Evolutionary conservation across 2,888 invertebrate species (phyloP).

Genomic region (Drosophila mercatorum): DNA sequence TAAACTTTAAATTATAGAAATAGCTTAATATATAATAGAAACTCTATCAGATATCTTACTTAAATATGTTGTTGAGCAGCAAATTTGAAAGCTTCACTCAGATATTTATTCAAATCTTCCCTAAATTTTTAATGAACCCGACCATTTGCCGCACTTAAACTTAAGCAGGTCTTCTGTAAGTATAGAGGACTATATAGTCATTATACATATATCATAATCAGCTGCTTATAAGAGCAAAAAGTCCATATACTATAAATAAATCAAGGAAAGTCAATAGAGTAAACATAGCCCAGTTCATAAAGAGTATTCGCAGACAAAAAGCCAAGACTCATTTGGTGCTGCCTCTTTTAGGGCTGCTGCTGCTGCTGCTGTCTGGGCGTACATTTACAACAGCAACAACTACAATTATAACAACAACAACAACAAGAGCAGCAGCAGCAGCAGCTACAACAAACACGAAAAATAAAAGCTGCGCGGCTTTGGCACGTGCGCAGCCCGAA

Average conservation of each 20-base stretch:
- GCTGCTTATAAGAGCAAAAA: not conserved
- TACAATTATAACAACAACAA: constrained; percentile 18
- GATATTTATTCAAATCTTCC: no score
- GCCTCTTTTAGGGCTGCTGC: constrained; percentile 35
- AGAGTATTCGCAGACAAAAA: constrained; percentile 36
- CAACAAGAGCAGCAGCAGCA: constrained; percentile 11
- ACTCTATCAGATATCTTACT: no score
- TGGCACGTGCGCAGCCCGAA: constrained; percentile 73
- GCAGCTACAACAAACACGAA: constrained; percentile 17
- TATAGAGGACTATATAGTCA: no score
- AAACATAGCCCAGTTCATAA: constrained; percentile 3
- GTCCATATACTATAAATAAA: not conserved
- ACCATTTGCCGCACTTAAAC: no score
- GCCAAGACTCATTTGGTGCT: constrained; percentile 27
- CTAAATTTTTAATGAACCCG: no score
- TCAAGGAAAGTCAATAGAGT: constrained; percentile 1
- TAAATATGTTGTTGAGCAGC: no score
- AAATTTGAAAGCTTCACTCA: no score
- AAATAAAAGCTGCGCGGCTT: constrained; percentile 52
- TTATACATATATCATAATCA: not conserved
- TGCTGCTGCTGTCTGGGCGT: constrained; percentile 31
- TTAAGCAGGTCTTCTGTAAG: no score
- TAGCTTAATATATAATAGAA: no score
- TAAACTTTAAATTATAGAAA: no score
- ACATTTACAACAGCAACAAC: constrained; percentile 26